Base-by-base conservation (phyloP, 2,113 vertebrate genomes). In the Eidolon helvum region DNA sequence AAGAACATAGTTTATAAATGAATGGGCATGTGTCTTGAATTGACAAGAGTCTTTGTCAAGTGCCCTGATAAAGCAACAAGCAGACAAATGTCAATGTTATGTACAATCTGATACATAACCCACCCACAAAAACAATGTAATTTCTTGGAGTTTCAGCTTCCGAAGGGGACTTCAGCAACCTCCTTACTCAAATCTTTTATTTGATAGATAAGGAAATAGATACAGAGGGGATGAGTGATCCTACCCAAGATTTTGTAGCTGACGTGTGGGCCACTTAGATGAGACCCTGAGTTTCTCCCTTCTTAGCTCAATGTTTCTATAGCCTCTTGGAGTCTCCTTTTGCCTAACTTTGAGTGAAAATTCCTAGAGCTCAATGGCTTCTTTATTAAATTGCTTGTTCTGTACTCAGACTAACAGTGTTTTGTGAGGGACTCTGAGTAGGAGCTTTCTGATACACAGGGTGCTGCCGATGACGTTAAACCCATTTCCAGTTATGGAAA, bases 281-380 rank as follows among this genome's bases (percentile, higher is more conserved):
- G 3, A 18, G 48, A 14, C 22, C 28, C n/a, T 63, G 35, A 0
- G 7, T 7, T 35, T 14, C 26, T 4, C 15, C 16, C 2, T n/a
- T n/a, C 30, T 12, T 65, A 68, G 15, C 2, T 0, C n/a, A 0
- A 22, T 0, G n/a, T 40, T 53, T 38, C 61, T 12, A 0, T 1
- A 66, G 40, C 43, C 26, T 26, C 35, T 33, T 3, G 16, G 57
- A 5, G 33, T 22, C n/a, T 75, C 22, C 8, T 43, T 55, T 48
- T 5, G 22, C 63, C 69, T 61, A 16, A 45, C 10, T 10, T 59
- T 4, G 33, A 79, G 53, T 18, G 35, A 79, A 69, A 40, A 28
- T 12, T 55, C 48, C 87, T 26, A 8, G 22, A 53, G 28, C 8
- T 45, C 75, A 30, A 14, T 18, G 35, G 48, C 7, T 18, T 57